These are phyloP conservation scores for Drosophila buzzatii DNA, from an alignment of 2,888 invertebrate species.

Conservation along the genomic window DNA sequence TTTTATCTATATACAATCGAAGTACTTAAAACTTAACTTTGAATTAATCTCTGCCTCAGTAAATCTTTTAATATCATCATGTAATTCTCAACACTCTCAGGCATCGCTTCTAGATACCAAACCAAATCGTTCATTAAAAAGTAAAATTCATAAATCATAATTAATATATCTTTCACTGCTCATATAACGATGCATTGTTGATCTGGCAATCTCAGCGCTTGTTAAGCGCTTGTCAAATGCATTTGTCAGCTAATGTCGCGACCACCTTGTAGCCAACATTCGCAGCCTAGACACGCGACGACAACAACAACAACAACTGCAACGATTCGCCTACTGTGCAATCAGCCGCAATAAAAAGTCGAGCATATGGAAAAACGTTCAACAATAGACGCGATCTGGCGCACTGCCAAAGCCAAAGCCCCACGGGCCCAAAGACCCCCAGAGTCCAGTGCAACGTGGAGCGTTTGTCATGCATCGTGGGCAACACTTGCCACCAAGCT, in stretches of 20 bases:
- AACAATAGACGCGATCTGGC: constrained; percentile 62
- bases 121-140: background rate
- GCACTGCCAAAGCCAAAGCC: constrained; percentile 48
- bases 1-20: background rate
- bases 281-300: constrained; percentile 35
- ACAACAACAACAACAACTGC: constrained; percentile 6
- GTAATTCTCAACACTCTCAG: too few species aligned
- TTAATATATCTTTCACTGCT: constrained; percentile 8
- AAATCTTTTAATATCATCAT: background rate
- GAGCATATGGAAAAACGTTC: constrained; percentile 63
- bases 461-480: constrained; percentile 65
- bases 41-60: too few species aligned
- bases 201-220: constrained; percentile 16
- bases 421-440: background rate
- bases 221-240: constrained; percentile 39
- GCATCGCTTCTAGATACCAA: background rate
- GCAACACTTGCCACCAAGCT: constrained; percentile 54
- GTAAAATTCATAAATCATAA: constrained; percentile 11
- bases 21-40: too few species aligned
- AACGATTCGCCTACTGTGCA: constrained; percentile 43
- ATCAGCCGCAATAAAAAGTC: constrained; percentile 48
- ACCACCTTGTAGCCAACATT: constrained; percentile 44
- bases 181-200: constrained; percentile 6
- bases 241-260: constrained; percentile 37
- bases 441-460: constrained; percentile 39